Evolutionary conservation across 2,888 invertebrate species (phyloP), one percentile per base, ranked within the genome.

Genomic region (Agrotis puta): DNA sequence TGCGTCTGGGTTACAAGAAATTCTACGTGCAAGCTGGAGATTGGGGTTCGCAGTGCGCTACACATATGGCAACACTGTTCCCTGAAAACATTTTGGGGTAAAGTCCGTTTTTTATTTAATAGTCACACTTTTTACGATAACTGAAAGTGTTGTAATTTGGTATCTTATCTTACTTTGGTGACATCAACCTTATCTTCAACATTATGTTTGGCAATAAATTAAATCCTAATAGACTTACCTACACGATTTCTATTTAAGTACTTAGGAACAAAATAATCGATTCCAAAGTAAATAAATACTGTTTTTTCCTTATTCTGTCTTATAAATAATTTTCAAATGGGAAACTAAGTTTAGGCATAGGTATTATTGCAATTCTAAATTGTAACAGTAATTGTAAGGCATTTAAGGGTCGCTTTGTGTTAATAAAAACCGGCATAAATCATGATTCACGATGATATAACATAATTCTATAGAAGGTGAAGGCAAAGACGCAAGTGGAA

Each of bases 21-120:
- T 98, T 96, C 89, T 98, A 97, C 88, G 92, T 97, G 0, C 98
- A 98, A 88, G 98, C 98, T 0, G 98, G 98, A 0, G 98, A 98
- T 89, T 98, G 98, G 98, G 98, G 98, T 1, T 95, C 97, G 0
- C 84, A 97, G 3, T 96, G 97, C 50, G 97, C 96, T 0, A 93
- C 96, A 0, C 92, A 96, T 66, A 96, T 98, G 93, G 95, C 97
- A 0, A 96, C 96, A 0, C 83, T 98, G 48, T 98, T 96, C 87
- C 98, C 98, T 0, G 94, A 97, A 27, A 94, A 96, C 54, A 86
- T 97, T 27, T 86, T 95, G 83, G 95, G 96, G 95, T 95, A 89
- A 88, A 86, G 73, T 75, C 58, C n/a, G 9, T 65, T 13, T 33
- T 63, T 59, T 53, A 63, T 43, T n/a, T 39, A n/a, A 58, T 68